These are phyloP conservation scores for Adoxophyes honmai DNA, from an alignment of 1,140 invertebrate genomes.

Conservation along the genomic window DNA sequence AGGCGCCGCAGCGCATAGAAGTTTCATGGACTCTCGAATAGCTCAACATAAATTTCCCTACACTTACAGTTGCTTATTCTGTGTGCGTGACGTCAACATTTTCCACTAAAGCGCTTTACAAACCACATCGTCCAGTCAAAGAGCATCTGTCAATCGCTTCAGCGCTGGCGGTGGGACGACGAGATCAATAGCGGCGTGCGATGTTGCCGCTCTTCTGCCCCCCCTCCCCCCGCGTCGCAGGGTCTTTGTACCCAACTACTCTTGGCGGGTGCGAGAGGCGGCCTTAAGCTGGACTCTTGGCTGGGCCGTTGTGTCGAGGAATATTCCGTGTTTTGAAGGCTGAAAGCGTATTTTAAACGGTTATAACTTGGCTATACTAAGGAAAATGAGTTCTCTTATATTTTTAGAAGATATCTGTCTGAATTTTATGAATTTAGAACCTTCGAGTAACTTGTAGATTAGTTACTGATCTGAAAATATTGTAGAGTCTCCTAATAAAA, in stretches of 20 bases:
- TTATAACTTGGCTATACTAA: too few species aligned
- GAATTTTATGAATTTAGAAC: too few species aligned
- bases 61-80: too few species aligned
- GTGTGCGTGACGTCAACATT: constrained; percentile 4
- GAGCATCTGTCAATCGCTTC: constrained; percentile 21
- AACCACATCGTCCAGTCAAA: constrained; percentile 18
- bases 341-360: too few species aligned
- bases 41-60: constrained; percentile 4
- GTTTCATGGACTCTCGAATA: not conserved
- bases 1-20: constrained; percentile 1
- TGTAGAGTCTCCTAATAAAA: too few species aligned
- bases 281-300: constrained; percentile 36
- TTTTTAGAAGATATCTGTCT: too few species aligned
- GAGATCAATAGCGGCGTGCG: constrained; percentile 57
- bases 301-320: too few species aligned
- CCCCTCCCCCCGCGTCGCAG: constrained; percentile 31
- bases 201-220: constrained; percentile 42
- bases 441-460: too few species aligned
- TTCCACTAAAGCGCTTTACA: constrained; percentile 18
- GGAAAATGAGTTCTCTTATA: too few species aligned
- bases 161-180: constrained; percentile 15
- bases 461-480: too few species aligned
- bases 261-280: constrained; percentile 31
- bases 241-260: constrained; percentile 52
- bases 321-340: too few species aligned